These are phyloP conservation scores for Apolygus lucorum DNA, from an alignment of 1,140 invertebrate species.

Conservation along the genomic window DNA sequence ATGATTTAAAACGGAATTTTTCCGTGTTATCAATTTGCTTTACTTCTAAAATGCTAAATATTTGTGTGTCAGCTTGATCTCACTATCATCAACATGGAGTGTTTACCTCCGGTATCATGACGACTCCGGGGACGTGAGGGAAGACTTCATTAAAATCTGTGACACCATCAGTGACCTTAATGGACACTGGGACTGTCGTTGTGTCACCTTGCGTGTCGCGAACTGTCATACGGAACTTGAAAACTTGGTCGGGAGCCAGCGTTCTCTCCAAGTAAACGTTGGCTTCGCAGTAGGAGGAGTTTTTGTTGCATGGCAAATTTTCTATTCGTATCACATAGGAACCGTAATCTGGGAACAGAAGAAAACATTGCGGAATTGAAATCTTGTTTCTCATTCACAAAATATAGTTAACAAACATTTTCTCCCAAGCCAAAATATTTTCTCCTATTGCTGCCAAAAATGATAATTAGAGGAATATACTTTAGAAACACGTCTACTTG, in stretches of 20 bases:
- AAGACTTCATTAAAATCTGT: constrained; percentile 69
- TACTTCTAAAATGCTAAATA: too few relatives aligned
- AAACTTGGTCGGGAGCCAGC: constrained; percentile 63
- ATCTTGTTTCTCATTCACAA: too few relatives aligned
- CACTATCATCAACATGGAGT: too few relatives aligned
- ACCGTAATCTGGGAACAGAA: constrained; percentile 34
- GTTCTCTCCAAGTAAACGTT: constrained; percentile 67
- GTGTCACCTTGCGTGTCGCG: constrained; percentile 66
- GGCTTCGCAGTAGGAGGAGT: constrained; percentile 74
- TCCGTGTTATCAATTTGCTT: too few relatives aligned
- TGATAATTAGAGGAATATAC: too few relatives aligned
- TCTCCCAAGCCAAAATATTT: too few relatives aligned
- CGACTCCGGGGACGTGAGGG: constrained; percentile 68
- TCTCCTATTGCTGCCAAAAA: too few relatives aligned
- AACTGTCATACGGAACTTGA: constrained; percentile 70
- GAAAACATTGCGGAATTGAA: too few relatives aligned
- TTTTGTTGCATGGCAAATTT: constrained; percentile 66
- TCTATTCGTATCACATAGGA: constrained; percentile 57
- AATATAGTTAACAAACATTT: too few relatives aligned
- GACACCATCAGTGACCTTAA: constrained; percentile 71
- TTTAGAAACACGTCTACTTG: too few relatives aligned
- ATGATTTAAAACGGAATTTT: background rate
- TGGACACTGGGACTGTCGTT: constrained; percentile 65
- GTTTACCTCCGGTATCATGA: constrained; percentile 70
- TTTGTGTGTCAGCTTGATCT: too few relatives aligned